Evolutionary conservation across 2,797 vertebrate species (phyloP), one percentile per base, ranked within the genome.

Genomic region (Odontamblyopus lacepedii): DNA sequence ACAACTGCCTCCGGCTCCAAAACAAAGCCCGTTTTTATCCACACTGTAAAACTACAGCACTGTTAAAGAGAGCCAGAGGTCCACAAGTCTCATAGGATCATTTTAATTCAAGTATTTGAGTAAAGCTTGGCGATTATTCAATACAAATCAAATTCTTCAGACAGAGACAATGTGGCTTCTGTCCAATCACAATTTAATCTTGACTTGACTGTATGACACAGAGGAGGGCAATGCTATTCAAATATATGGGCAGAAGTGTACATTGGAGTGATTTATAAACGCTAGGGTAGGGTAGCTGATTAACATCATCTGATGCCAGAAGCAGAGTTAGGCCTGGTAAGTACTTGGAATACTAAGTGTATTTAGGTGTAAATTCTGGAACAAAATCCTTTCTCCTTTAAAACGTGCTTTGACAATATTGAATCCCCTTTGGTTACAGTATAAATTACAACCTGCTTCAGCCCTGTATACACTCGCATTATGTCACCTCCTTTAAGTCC

Each of bases 11-110:
- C 63, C 67, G 64, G 63, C 55, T 68, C 35, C 6, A n/a, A 70
- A 90, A 88, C 90, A 90, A 80, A 63, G 63, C 65, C 19, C 8
- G 13, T 51, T 83, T 84, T 79, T 80, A 77, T 87, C 69, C 51
- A 2, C 15, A 18, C 16, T 13, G 63, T 77, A 83, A 86, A 80
- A 84, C 23, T 3, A 51, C 76, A 78, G 70, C 79, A 74, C 60
- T 69, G 50, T 74, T 74, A 76, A 75, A 62, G 61, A 30, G 55
- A 38, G 74, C 35, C 64, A 51, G 23, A 67, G 78, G 83, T 76
- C 72, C 80, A 71, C 81, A 35, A 55, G 23, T 3, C 50, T 13
- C 8, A 35, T 35, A 27, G 27, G 48, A 67, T 55, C 50, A 32
- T 55, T 67, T 32, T 66, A 27, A 66, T 51, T 66, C 44, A 66